A percentile compares a stretch with the other conserved stretches of the same genome.
Evolutionary conservation across 2,888 invertebrate species (phyloP).

Genomic region (Watsonalla cultraria): DNA sequence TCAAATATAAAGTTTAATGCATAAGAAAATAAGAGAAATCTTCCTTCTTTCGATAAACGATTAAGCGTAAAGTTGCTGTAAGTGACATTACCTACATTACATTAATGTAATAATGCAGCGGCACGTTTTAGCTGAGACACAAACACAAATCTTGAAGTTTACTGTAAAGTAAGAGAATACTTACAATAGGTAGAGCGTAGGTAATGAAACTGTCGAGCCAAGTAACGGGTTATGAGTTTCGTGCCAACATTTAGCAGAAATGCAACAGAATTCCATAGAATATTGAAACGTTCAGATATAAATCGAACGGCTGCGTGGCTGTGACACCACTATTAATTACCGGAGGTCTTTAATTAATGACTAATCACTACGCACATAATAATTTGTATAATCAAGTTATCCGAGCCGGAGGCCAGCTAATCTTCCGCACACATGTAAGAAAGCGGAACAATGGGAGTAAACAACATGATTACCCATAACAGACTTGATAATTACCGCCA

Average conservation of each 20-base stretch:
- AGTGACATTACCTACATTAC: no score
- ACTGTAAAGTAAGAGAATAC: no score
- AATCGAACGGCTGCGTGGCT: not conserved
- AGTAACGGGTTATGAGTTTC: not conserved
- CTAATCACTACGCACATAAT: constrained; percentile 7
- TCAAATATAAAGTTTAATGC: constrained; percentile 27
- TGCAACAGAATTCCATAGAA: not conserved
- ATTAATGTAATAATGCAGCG: no score
- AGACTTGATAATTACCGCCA: constrained; percentile 34
- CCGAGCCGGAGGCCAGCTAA: constrained; percentile 13
- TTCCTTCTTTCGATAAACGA: constrained; percentile 18
- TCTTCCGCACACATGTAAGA: constrained; percentile 28
- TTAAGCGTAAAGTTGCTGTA: not conserved
- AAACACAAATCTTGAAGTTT: no score
- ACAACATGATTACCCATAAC: constrained; percentile 42
- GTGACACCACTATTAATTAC: not conserved
- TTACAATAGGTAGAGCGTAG: not conserved
- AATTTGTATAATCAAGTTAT: constrained; percentile 22
- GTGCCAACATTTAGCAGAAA: not conserved
- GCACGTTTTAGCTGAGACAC: no score
- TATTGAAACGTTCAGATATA: not conserved
- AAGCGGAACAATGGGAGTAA: constrained; percentile 52
- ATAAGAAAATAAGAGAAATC: constrained; percentile 33
- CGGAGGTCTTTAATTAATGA: constrained; percentile 8
- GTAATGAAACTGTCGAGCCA: not conserved